Conservation (phyloP, 1,140 invertebrate genomes). For the Calycopis cecrops region DNA sequence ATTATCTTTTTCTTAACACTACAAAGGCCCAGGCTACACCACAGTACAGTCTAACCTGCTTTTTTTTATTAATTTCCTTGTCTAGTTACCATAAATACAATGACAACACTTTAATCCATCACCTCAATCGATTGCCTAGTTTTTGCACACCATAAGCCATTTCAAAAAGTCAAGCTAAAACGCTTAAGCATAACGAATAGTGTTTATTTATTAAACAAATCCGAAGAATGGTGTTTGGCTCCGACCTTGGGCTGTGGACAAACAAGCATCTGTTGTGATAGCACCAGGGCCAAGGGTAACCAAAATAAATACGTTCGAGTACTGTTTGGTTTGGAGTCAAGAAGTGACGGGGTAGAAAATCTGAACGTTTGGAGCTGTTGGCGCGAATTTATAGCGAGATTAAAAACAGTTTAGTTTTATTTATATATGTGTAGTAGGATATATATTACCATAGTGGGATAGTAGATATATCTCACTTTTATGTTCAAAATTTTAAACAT, state of each 20-base stretch:
- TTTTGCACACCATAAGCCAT: no score
- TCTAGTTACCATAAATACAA: neutral
- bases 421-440: neutral
- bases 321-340: slow-evolving; percentile 2
- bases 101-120: neutral
- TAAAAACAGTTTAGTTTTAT: neutral
- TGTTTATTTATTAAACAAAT: slow-evolving; percentile 30
- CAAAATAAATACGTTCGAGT: slow-evolving; percentile 63
- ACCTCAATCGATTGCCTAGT: no score
- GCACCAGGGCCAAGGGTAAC: slow-evolving; percentile 48
- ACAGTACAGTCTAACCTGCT: no score
- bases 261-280: slow-evolving; percentile 51
- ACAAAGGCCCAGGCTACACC: no score
- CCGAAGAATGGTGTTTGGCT: slow-evolving; percentile 22
- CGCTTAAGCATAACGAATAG: slow-evolving; percentile 24
- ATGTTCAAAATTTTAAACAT: neutral
- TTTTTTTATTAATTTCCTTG: neutral
- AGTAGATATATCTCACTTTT: no score
- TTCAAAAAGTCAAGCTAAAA: slow-evolving; percentile 15
- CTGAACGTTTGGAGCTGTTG: neutral
- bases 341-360: slow-evolving; percentile 1
- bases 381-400: neutral
- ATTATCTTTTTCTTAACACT: no score
- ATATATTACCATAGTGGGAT: no score
- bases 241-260: slow-evolving; percentile 40